phyloP scores from a whole-genome alignment of 2,888 invertebrate genomes.

The Epiblema foenella region DNA sequence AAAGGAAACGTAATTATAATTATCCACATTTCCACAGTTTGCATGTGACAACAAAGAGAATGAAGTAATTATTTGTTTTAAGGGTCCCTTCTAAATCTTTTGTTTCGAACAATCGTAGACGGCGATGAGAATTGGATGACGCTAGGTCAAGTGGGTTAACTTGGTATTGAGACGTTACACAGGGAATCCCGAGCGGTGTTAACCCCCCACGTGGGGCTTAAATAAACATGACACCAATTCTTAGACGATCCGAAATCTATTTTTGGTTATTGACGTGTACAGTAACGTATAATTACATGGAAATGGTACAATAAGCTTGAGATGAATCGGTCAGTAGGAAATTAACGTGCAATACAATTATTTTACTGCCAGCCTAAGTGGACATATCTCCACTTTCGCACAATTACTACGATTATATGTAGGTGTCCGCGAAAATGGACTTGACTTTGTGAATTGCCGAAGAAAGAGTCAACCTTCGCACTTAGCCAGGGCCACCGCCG shows the following conservation, averaged over 20 bases:
- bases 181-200: conserved; percentile 9
- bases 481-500: conserved; percentile 31
- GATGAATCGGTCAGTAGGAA: neutral
- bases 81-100: conserved; percentile 23
- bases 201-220: conserved; percentile 14
- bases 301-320: neutral
- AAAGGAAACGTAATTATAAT: conserved; percentile 24
- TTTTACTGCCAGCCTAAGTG: too few relatives aligned
- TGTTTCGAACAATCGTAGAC: conserved; percentile 11
- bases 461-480: conserved; percentile 20
- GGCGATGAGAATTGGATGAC: conserved; percentile 17
- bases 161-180: neutral
- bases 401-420: too few relatives aligned
- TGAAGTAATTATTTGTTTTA: conserved; percentile 26
- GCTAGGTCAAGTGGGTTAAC: neutral
- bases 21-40: conserved; percentile 1
- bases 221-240: neutral
- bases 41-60: conserved; percentile 22
- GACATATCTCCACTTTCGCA: too few relatives aligned
- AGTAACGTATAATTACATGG: neutral
- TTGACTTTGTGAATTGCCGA: neutral
- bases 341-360: too few relatives aligned
- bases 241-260: neutral
- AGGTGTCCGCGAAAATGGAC: neutral
- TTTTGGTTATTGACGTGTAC: neutral